Evolutionary conservation across 2,113 vertebrate species (phyloP), one percentile per base, ranked within the genome.

Genomic region (Scytalopus superciliaris): DNA sequence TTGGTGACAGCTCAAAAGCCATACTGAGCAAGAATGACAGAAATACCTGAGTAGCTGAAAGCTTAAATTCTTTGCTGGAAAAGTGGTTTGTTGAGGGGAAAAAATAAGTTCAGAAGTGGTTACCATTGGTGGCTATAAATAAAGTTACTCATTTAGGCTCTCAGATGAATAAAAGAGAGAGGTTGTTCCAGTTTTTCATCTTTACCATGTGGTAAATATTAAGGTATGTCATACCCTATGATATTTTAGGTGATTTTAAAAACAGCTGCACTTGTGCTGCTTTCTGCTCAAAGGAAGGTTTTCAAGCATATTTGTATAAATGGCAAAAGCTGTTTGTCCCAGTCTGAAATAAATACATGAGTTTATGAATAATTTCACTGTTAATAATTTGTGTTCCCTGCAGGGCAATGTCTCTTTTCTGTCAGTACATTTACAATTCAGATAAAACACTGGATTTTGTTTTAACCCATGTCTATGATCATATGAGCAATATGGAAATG

Each of bases 171-270:
- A 91, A 86, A 91, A 94, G 88, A 89, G 60, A 77, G 89, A 93
- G 53, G 31, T 87, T 91, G 87, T 91, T 91, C 85, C 57, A 67
- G 73, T 89, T 91, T 96, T 95, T 97, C 88, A 88, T 97, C 79
- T 97, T 94, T 95, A 81, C 89, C 45, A 8, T 94, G 91, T 96
- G 90, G 93, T 96, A 75, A 97, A 90, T 94, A 92, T 72, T 92
- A 84, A 97, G 82, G 77, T 92, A 63, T 90, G 87, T 96, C 87
- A 89, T 89, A 87, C 28, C 85, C 62, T 92, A 57, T 50, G 9
- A 3, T 81, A 63, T 85, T 93, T 88, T 56, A 87, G 67, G 27
- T 70, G 40, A 17, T 37, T 80, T 89, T 96, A 79, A 94, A 93
- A 80, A 82, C 84, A 94, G 77, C 72, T 73, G 28, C 42, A 80